Evolutionary conservation across 2,113 vertebrate species (phyloP), one percentile per base, ranked within the genome.

Genomic region (Scatophagus argus): DNA sequence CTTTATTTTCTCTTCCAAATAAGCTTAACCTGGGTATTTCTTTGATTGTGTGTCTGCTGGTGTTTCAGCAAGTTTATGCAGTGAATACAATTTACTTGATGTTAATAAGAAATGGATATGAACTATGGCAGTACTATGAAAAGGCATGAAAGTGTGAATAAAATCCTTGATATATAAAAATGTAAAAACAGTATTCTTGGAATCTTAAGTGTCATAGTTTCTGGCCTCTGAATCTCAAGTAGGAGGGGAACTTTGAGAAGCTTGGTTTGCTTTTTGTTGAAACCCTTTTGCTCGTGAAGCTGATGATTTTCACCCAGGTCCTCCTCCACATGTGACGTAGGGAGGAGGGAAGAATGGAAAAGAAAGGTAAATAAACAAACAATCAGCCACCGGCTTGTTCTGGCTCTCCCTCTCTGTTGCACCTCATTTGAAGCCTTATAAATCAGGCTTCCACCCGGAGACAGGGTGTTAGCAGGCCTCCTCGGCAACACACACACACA

Each of bases 291-390:
- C 83, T 82, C 71, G 21, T 86, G 84, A 41, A 80, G 74, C 39
- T 87, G 85, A 88, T 88, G 83, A 76, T 76, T 89, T 81, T 74
- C 83, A 83, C 71, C 77, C 39, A 2, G 25, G 44, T 69, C 49
- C 74, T 58, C 73, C 60, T 17, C 47, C 31, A 74, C 58, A 31
- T 5, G n/a, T 74, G 61, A 83, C 55, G 49, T 47, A 49, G 36
- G 43, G 49, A 29, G 23, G 44, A 38, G 27, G 21, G 16, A n/a
- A 12, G 49, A 31, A 70, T 76, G 62, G 87, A 84, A 88, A 86
- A 85, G 71, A 83, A 87, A 87, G 83, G 86, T 91, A 94, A 93
- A 94, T 93, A 94, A 94, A 94, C 88, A 92, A 92, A 93, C 92
- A 93, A 92, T 93, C 91, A 90, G 88, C 92, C 65, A 21, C 52